phyloP scores from a whole-genome alignment of 2,113 vertebrate genomes.

The Bungarus multicinctus region DNA sequence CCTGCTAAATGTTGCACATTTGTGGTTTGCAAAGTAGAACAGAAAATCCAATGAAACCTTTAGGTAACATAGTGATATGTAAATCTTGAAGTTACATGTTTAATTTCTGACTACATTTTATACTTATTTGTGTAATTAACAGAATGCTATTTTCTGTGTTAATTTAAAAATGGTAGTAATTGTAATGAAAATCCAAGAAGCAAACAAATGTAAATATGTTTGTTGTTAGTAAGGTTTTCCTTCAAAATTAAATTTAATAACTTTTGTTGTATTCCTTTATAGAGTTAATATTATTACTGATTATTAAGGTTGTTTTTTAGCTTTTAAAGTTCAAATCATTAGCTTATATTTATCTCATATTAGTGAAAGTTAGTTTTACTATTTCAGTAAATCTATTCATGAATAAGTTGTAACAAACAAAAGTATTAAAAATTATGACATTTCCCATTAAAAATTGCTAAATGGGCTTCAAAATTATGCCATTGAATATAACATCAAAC shows the following conservation, averaged over 20 bases:
- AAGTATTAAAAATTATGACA: background rate
- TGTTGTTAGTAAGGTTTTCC: background rate
- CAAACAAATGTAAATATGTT: background rate
- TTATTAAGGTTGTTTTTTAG: background rate
- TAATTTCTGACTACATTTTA: background rate
- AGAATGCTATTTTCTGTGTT: background rate
- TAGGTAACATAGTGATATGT: background rate
- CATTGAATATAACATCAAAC: background rate
- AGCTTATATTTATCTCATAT: background rate
- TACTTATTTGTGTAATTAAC: background rate
- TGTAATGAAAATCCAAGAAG: background rate
- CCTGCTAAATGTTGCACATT: background rate
- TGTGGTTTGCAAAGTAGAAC: background rate
- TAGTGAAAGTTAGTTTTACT: background rate
- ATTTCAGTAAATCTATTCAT: background rate
- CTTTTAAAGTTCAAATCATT: background rate
- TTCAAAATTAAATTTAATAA: background rate
- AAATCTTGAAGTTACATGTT: background rate
- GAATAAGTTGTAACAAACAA: background rate
- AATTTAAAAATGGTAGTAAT: background rate
- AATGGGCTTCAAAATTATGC: background rate
- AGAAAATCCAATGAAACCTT: background rate
- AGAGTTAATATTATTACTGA: background rate
- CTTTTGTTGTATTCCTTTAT: background rate
- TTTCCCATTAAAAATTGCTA: background rate